Percentiles rank a stretch among this genome's conserved stretches.
Evolutionary conservation across 1,140 invertebrate species (phyloP).

Genomic region (Leptinotarsa undecemlineata): DNA sequence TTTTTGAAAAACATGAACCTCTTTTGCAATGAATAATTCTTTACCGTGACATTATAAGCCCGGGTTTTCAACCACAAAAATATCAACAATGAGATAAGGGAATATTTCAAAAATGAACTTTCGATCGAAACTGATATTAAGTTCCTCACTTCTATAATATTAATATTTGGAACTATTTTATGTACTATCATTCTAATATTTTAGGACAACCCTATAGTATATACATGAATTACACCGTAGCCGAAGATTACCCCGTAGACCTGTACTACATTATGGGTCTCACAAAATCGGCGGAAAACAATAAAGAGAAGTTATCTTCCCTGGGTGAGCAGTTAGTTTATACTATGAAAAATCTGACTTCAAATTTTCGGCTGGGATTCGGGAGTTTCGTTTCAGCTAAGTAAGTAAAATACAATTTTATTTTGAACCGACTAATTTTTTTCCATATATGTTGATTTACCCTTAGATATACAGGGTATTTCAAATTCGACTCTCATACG

Average conservation of each 20-base stretch:
- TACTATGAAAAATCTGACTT: slow-evolving; percentile 75
- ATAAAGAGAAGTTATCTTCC: slow-evolving; percentile 68
- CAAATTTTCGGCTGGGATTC: slow-evolving; percentile 81
- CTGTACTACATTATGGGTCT: slow-evolving; percentile 88
- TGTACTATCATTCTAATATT: background rate
- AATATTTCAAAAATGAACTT: too few relatives aligned
- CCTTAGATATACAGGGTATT: background rate
- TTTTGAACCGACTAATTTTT: slow-evolving; percentile 13
- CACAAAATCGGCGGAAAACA: slow-evolving; percentile 76
- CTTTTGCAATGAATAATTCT: too few relatives aligned
- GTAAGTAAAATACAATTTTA: slow-evolving; percentile 54
- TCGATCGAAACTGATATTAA: too few relatives aligned
- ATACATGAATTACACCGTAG: slow-evolving; percentile 55
- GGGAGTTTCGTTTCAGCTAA: slow-evolving; percentile 74
- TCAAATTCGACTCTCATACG: too few relatives aligned
- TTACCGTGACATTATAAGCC: too few relatives aligned
- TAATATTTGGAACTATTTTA: too few relatives aligned
- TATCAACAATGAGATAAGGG: too few relatives aligned
- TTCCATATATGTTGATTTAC: background rate
- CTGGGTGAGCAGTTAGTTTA: slow-evolving; percentile 67
- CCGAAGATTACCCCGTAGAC: slow-evolving; percentile 85
- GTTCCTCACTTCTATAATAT: too few relatives aligned
- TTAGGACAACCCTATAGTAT: slow-evolving; percentile 38
- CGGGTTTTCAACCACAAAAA: too few relatives aligned
- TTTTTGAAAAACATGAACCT: too few relatives aligned